Evolutionary conservation across 1,140 invertebrate genomes (phyloP).

Genomic region (Drosophila setifemur): DNA sequence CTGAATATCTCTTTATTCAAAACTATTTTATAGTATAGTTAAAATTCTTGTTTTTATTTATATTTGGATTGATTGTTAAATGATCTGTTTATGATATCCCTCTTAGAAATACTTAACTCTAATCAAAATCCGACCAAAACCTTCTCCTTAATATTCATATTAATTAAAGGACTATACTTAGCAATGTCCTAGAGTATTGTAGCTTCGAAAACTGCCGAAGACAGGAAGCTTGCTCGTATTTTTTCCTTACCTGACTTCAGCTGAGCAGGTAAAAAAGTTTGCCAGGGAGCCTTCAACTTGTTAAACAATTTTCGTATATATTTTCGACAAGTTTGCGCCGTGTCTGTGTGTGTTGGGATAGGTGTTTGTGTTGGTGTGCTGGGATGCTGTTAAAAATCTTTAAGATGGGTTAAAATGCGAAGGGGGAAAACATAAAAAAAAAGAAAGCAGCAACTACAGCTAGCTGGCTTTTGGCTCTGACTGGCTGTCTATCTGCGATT

Average conservation of each 20-base stretch:
- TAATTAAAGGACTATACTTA: no score
- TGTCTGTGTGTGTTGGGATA: background rate
- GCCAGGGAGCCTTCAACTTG: constrained; percentile 60
- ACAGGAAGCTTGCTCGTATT: background rate
- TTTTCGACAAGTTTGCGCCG: constrained; percentile 70
- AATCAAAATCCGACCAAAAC: no score
- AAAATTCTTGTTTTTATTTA: no score
- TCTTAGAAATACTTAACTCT: no score
- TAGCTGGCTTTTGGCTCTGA: constrained; percentile 52
- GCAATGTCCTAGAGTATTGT: no score
- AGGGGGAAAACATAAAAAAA: constrained; percentile 8
- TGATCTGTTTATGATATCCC: no score
- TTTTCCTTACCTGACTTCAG: background rate
- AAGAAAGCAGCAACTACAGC: constrained; percentile 24
- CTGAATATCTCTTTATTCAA: no score
- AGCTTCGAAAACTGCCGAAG: no score
- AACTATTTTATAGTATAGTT: no score
- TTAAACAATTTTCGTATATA: constrained; percentile 80
- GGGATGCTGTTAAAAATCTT: constrained; percentile 66
- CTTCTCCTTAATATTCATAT: no score
- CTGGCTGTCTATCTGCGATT: no score
- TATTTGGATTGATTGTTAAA: no score
- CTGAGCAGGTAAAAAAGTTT: constrained; percentile 68
- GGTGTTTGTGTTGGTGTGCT: background rate
- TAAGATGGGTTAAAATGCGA: constrained; percentile 28